Evolutionary conservation across 64 coral and sea anemone genomes (phyloP).

Genomic region (Pocillopora damicornis): DNA sequence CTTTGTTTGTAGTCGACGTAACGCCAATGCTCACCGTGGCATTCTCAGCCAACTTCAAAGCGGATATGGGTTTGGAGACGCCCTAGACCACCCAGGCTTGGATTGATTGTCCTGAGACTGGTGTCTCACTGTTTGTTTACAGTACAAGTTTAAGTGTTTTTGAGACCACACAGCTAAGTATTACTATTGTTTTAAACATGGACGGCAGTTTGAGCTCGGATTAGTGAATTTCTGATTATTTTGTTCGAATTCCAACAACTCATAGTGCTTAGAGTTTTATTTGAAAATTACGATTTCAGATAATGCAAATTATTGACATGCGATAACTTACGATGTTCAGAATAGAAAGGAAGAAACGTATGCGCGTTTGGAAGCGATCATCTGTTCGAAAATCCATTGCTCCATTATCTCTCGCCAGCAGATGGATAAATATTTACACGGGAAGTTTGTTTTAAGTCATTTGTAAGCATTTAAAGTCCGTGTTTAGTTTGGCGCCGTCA

Average conservation of each 20-base stretch:
- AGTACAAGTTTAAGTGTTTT: conserved; percentile 66
- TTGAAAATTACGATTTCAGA: background rate
- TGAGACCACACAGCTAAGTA: conserved; percentile 69
- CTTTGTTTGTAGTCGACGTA: background rate
- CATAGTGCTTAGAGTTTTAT: background rate
- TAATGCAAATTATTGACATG: conserved; percentile 2
- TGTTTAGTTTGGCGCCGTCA: conserved; percentile 53
- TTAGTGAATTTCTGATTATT: conserved; percentile 37
- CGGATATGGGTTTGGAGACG: conserved; percentile 37
- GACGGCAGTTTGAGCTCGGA: conserved; percentile 32
- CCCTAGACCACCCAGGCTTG: conserved; percentile 40
- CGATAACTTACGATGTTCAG: background rate
- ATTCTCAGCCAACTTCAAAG: conserved; percentile 36
- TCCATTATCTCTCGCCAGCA: conserved; percentile 70
- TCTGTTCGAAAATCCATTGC: conserved; percentile 48
- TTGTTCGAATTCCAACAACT: background rate
- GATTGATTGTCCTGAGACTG: conserved; percentile 27
- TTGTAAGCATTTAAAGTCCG: conserved; percentile 37
- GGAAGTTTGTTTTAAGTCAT: conserved; percentile 73
- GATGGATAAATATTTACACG: conserved; percentile 80
- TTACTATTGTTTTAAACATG: conserved; percentile 57
- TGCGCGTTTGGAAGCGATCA: conserved; percentile 44
- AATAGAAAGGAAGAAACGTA: background rate
- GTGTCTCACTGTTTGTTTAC: conserved; percentile 78
- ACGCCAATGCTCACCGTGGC: conserved; percentile 11